Evolutionary conservation across 2,113 vertebrate species (phyloP).

Genomic region (Phyllostomus discolor): DNA sequence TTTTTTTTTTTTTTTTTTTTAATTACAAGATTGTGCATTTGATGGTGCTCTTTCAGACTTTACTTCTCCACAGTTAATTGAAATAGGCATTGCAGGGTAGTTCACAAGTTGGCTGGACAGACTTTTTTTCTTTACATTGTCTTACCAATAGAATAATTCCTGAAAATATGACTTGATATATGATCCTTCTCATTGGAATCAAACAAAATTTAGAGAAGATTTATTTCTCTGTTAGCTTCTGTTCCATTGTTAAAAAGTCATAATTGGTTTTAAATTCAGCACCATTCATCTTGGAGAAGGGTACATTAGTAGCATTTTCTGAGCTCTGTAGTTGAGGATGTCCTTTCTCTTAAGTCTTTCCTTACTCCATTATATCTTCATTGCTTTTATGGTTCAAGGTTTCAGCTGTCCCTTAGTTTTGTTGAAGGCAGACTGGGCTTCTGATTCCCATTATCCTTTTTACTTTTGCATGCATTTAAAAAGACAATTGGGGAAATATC

Average conservation of each 20-base stretch:
- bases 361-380: background rate
- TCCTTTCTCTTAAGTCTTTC: background rate
- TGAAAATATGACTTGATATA: background rate
- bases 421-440: background rate
- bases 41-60: background rate
- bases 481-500: background rate
- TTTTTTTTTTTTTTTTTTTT: background rate
- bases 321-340: background rate
- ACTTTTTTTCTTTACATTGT: background rate
- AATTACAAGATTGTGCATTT: background rate
- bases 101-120: background rate
- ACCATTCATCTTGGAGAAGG: background rate
- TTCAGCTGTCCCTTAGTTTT: background rate
- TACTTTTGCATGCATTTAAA: background rate
- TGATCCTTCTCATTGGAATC: background rate
- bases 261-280: background rate
- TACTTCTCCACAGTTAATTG: background rate
- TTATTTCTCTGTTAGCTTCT: background rate
- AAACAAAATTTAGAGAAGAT: background rate
- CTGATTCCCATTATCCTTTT: background rate
- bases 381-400: background rate
- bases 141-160: background rate
- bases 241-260: background rate
- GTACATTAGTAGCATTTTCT: background rate
- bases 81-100: background rate